These are phyloP conservation scores for Luidia sarsii DNA, from an alignment of 53 echinoderm and acorn worm genomes.

Conservation along the genomic window DNA sequence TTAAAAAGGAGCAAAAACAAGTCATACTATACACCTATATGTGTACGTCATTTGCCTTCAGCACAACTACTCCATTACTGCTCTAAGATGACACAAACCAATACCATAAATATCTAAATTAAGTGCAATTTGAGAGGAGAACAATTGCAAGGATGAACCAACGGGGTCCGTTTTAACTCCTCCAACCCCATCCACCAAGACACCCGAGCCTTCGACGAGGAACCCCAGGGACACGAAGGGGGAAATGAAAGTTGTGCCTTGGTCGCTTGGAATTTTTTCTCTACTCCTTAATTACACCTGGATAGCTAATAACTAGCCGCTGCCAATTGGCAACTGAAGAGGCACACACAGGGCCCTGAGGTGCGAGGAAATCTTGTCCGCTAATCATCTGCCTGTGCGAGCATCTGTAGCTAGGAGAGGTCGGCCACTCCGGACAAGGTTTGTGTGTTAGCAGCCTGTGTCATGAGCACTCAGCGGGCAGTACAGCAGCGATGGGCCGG, in stretches of 20 bases:
- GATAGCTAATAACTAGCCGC: conserved; percentile 47
- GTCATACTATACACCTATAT: too few species aligned
- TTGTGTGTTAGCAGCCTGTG: background rate
- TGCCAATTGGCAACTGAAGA: background rate
- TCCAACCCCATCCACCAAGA: background rate
- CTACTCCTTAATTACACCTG: conserved; percentile 17
- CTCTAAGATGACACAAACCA: background rate
- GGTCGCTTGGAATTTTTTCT: background rate
- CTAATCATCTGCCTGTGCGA: conserved; percentile 51
- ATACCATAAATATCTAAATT: conserved; percentile 31
- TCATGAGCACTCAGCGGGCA: conserved; percentile 5
- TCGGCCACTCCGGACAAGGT: conserved; percentile 31
- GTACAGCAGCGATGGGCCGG: background rate
- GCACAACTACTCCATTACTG: too few species aligned
- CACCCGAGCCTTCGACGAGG: conserved; percentile 17
- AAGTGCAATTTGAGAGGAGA: conserved; percentile 37
- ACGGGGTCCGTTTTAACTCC: conserved; percentile 39
- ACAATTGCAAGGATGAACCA: conserved; percentile 36
- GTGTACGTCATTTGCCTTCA: too few species aligned
- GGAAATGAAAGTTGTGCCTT: conserved; percentile 21
- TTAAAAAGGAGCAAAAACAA: too few species aligned
- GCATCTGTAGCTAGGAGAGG: too few species aligned
- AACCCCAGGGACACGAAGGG: too few species aligned
- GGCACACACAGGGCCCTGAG: background rate
- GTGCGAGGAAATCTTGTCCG: conserved; percentile 20